These are phyloP conservation scores for Melanargia galathea DNA, from an alignment of 2,888 invertebrate genomes.

Conservation along the genomic window DNA sequence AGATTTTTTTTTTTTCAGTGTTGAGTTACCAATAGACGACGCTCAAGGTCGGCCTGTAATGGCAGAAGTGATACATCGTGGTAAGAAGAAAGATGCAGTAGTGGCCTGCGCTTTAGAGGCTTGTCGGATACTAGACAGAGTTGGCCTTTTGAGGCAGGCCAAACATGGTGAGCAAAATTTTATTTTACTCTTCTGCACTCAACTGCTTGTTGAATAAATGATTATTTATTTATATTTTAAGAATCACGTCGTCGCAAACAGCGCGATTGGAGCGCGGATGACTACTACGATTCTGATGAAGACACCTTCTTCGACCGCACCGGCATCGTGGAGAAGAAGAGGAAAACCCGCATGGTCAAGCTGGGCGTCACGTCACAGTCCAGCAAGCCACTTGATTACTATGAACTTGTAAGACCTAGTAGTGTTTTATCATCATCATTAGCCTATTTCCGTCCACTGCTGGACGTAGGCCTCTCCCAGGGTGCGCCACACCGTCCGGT, in stretches of 20 bases:
- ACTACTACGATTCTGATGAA: slow-evolving; percentile 96
- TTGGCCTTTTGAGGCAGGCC: slow-evolving; percentile 92
- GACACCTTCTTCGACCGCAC: slow-evolving; percentile 98
- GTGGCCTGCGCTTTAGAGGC: slow-evolving; percentile 97
- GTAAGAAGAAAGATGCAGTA: slow-evolving; percentile 97
- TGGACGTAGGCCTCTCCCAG: too few species aligned
- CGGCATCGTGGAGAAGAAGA: slow-evolving; percentile 93
- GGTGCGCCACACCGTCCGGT: too few species aligned
- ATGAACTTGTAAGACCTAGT: slow-evolving; percentile 80
- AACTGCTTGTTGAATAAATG: background rate
- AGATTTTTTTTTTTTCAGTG: slow-evolving; percentile 70
- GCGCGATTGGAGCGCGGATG: slow-evolving; percentile 92
- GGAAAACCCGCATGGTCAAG: slow-evolving; percentile 88
- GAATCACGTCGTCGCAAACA: slow-evolving; percentile 91
- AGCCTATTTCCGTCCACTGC: too few species aligned
- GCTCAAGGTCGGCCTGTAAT: slow-evolving; percentile 87
- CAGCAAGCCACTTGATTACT: slow-evolving; percentile 81
- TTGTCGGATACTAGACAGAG: slow-evolving; percentile 93
- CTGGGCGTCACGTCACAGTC: slow-evolving; percentile 78
- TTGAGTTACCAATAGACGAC: slow-evolving; percentile 91
- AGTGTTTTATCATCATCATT: background rate
- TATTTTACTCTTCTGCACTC: too few species aligned
- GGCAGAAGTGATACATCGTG: slow-evolving; percentile 93
- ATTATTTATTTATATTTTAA: slow-evolving; percentile 49
- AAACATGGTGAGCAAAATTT: slow-evolving; percentile 86